These are phyloP conservation scores for Hylaea fasciaria DNA, from an alignment of 2,888 invertebrate species.

Conservation along the genomic window DNA sequence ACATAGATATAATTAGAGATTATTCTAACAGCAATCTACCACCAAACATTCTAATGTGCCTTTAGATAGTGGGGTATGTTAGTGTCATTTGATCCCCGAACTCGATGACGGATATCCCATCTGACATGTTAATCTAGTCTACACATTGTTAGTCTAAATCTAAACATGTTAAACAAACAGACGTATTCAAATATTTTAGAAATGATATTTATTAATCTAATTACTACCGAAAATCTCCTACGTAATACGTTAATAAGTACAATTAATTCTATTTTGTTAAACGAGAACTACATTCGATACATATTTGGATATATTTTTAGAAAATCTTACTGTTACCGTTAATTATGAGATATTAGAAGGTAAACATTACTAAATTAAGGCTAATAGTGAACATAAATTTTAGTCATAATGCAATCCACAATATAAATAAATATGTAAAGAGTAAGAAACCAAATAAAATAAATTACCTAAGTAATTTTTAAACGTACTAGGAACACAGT, in stretches of 20 bases:
- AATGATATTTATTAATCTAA: constrained; percentile 84
- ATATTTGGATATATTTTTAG: constrained; percentile 60
- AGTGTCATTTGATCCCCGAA: constrained; percentile 66
- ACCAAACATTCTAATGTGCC: constrained; percentile 67
- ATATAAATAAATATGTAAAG: constrained; percentile 67
- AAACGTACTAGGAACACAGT: constrained; percentile 62
- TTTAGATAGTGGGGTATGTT: constrained; percentile 74
- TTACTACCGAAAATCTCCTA: constrained; percentile 73
- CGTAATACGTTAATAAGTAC: constrained; percentile 76
- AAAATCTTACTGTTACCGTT: constrained; percentile 64
- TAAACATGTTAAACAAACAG: constrained; percentile 85
- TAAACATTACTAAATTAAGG: constrained; percentile 67
- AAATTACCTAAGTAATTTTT: constrained; percentile 52
- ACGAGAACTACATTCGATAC: constrained; percentile 70
- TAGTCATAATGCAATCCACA: constrained; percentile 69
- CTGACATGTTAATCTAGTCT: constrained; percentile 80
- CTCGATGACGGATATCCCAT: constrained; percentile 57
- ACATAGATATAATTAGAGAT: constrained; percentile 67
- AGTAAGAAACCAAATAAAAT: constrained; percentile 59
- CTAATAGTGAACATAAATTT: constrained; percentile 71
- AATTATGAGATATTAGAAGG: constrained; percentile 59
- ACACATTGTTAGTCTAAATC: constrained; percentile 83
- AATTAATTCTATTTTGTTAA: constrained; percentile 80
- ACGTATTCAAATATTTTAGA: constrained; percentile 80
- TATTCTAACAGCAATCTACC: constrained; percentile 68